Evolutionary conservation across 2,888 invertebrate genomes (phyloP), one percentile per base, ranked within the genome.

Genomic region (Tanypteryx hageni): DNA sequence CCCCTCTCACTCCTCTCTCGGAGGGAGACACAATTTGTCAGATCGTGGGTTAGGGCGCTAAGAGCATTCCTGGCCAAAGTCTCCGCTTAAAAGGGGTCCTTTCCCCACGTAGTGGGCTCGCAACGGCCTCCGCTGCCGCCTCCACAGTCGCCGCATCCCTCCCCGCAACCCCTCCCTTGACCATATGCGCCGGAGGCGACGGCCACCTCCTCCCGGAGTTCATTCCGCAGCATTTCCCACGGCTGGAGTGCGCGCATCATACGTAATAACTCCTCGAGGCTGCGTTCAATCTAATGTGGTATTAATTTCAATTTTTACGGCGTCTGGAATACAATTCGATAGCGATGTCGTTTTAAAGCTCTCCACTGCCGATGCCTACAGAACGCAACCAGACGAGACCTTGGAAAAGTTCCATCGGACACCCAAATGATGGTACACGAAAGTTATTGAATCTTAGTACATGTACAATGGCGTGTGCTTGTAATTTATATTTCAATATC

Each of bases 271-370:
- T 76, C 76, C 76, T 10, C 76, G 22, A 11, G 76, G 76, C 22
- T 2, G 11, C 27, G 76, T 76, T 76, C 76, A 13, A 11, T 27
- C 76, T 76, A 76, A 76, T 76, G 76, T 27, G 10, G 22, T 22
- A 76, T 76, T 76, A 76, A 76, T 76, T 76, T 76, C 76, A 27
- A 76, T 76, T 76, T 76, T 76, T 76, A 76, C 76, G 22, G 76
- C 76, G 22, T 11, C 27, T n/a, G 76, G 76, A 22, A 76, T 13
- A 27, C 4, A 27, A 76, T 76, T 76, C 76, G 27, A 76, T 76
- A 76, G 22, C 76, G 22, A 14, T 22, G 76, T 27, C 76, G 27
- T 27, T 27, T 76, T 27, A 76, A 27, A 76, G 22, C 11, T 27
- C 22, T 13, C 4, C 0, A 22, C 22, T 22, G 76, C 27, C 22